These are phyloP conservation scores for Chondrosia reniformis DNA, from an alignment of 37 sponge, comb jelly and placozoan genomes.

Conservation along the genomic window DNA sequence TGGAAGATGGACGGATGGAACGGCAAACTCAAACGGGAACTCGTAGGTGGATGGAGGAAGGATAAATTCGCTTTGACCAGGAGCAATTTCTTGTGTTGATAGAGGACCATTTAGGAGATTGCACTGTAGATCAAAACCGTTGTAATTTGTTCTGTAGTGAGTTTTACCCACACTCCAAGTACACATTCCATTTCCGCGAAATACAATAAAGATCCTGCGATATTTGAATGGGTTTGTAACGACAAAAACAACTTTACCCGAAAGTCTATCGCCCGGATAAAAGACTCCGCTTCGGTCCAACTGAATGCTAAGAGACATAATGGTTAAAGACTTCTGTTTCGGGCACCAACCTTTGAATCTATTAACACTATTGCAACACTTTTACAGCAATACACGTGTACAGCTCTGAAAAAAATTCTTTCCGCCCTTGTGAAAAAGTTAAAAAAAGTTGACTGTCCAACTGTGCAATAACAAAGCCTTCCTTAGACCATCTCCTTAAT, in stretches of 20 bases:
- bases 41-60: constrained; percentile 16
- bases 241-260: constrained; percentile 16
- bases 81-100: background rate
- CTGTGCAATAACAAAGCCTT: too few species aligned
- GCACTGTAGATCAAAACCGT: background rate
- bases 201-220: background rate
- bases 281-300: too few species aligned
- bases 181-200: background rate
- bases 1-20: constrained; percentile 19
- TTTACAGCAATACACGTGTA: too few species aligned
- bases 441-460: too few species aligned
- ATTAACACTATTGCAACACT: too few species aligned
- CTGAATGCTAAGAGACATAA: too few species aligned
- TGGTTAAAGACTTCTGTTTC: too few species aligned
- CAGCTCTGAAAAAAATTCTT: too few species aligned
- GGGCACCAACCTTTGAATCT: too few species aligned
- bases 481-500: too few species aligned
- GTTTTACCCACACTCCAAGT: constrained; percentile 12
- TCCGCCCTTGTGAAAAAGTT: too few species aligned
- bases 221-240: constrained; percentile 10
- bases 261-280: constrained; percentile 15
- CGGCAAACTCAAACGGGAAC: constrained; percentile 20
- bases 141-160: background rate
- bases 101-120: background rate
- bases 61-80: background rate